Conservation (phyloP, 2,797 vertebrate species). For the Oryzias dopingdopingensis region DNA sequence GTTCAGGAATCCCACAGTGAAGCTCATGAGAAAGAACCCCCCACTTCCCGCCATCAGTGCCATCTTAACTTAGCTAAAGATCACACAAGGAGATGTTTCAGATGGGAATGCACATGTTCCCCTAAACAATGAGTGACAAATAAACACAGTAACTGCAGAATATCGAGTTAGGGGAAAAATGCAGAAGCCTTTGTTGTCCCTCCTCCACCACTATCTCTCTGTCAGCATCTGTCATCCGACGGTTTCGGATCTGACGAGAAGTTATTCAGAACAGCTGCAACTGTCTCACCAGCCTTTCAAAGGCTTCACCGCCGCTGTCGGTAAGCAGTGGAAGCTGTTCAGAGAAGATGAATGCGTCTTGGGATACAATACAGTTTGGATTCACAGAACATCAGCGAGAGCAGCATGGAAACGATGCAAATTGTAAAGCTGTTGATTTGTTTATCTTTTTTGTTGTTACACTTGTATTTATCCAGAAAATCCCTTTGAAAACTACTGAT, state of each 20-base stretch:
- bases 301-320: slow-evolving; percentile 14
- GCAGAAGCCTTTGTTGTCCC: slow-evolving; percentile 16
- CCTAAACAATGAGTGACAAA: slow-evolving; percentile 47
- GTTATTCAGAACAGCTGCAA: slow-evolving; percentile 54
- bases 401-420: too few relatives aligned
- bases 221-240: slow-evolving; percentile 33
- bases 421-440: too few relatives aligned
- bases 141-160: slow-evolving; percentile 17
- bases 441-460: too few relatives aligned
- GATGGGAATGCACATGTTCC: slow-evolving; percentile 37
- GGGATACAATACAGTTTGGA: too few relatives aligned
- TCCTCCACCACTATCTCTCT: slow-evolving; percentile 25
- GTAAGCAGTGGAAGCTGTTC: slow-evolving; percentile 2
- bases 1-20: slow-evolving; percentile 8
- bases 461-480: not conserved
- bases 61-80: slow-evolving; percentile 26
- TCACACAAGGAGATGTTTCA: slow-evolving; percentile 30
- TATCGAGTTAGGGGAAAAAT: slow-evolving; percentile 21
- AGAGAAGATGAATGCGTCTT: slow-evolving; percentile 1
- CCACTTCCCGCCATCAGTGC: slow-evolving; percentile 16
- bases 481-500: not conserved
- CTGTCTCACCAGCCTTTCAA: slow-evolving; percentile 29
- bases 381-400: too few relatives aligned
- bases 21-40: slow-evolving; percentile 2
- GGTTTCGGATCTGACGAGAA: slow-evolving; percentile 19